Conservation (phyloP, 2,888 invertebrate species). For the Drosophila suboccidentalis region DNA sequence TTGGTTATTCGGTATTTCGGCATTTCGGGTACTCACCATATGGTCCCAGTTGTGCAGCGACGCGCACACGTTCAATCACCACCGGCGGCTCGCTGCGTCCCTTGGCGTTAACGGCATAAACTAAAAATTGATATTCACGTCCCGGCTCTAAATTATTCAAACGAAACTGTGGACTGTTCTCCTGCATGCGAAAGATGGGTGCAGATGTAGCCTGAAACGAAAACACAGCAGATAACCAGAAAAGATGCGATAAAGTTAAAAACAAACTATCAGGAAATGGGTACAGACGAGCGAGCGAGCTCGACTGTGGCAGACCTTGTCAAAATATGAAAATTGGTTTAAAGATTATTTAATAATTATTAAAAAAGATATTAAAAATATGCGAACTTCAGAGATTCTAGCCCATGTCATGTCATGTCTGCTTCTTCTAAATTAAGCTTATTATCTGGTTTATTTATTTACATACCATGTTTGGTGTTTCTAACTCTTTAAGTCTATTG, state of each 20-base stretch:
- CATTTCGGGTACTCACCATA: constrained; percentile 82
- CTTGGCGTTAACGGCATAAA: constrained; percentile 93
- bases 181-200: constrained; percentile 88
- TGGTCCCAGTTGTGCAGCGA: constrained; percentile 85
- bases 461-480: too few species aligned
- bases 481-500: too few species aligned
- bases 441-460: too few species aligned
- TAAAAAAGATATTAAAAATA: too few species aligned
- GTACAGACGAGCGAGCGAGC: neutral
- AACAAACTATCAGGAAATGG: constrained; percentile 9
- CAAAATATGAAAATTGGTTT: too few species aligned
- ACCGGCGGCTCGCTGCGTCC: constrained; percentile 92
- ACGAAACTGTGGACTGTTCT: constrained; percentile 90
- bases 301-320: neutral
- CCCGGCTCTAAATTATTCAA: constrained; percentile 91
- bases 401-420: too few species aligned
- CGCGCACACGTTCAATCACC: constrained; percentile 87
- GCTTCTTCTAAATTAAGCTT: too few species aligned
- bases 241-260: constrained; percentile 10
- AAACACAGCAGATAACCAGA: neutral
- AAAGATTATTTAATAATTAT: too few species aligned
- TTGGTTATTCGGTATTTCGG: constrained; percentile 4
- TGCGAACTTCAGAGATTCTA: too few species aligned
- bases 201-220: constrained; percentile 86
- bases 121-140: constrained; percentile 91